Evolutionary conservation across 2,113 vertebrate species (phyloP).

Genomic region (Prionailurus viverrinus): DNA sequence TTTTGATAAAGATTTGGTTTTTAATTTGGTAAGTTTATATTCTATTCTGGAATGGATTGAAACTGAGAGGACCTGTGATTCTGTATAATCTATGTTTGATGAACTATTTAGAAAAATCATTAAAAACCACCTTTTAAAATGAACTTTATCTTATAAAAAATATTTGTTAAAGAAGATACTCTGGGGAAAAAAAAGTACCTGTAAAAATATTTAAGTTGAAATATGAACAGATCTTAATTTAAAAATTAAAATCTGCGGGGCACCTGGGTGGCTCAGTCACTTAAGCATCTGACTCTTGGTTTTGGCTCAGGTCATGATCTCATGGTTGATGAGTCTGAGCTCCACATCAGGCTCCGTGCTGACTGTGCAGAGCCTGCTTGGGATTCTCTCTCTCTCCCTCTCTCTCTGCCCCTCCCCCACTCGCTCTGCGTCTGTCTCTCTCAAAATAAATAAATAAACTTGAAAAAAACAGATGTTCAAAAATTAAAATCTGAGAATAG

Average conservation of each 20-base stretch:
- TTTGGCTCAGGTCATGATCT: no score
- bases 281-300: no score
- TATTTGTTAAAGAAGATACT: background rate
- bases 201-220: background rate
- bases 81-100: slow-evolving; percentile 31
- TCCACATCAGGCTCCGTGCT: no score
- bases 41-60: background rate
- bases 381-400: no score
- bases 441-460: no score
- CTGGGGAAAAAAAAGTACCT: background rate
- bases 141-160: background rate
- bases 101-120: slow-evolving; percentile 30
- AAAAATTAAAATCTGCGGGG: background rate
- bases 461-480: background rate
- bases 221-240: slow-evolving; percentile 25
- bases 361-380: no score
- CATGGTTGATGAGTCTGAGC: no score
- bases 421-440: no score
- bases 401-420: no score
- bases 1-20: slow-evolving; percentile 41
- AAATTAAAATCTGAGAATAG: slow-evolving; percentile 2
- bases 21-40: slow-evolving; percentile 19
- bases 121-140: background rate
- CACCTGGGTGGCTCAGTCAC: no score
- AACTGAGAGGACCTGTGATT: background rate